phyloP scores from a whole-genome alignment of 2,113 vertebrate species.

The Pavo muticus region DNA sequence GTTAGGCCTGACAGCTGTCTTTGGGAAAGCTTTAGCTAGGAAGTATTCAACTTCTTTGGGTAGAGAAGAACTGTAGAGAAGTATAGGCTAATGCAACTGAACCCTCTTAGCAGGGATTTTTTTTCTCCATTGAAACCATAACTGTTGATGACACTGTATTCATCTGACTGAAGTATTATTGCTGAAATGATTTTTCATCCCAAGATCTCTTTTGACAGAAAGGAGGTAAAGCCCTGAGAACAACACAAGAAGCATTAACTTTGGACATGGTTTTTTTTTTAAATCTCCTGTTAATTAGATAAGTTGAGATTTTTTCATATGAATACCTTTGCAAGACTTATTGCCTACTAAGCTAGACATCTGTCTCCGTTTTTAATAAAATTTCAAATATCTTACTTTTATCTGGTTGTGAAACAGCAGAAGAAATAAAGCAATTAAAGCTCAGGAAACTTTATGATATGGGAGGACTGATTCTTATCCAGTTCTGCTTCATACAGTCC shows the following conservation, averaged over 20 bases:
- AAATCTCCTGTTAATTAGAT: not conserved
- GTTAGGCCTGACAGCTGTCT: no score
- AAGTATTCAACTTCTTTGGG: no score
- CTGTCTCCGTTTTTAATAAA: slow-evolving; percentile 7
- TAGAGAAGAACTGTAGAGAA: no score
- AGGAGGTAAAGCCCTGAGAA: not conserved
- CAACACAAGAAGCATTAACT: not conserved
- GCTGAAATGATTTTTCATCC: no score
- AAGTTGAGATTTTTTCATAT: not conserved
- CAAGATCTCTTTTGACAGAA: no score
- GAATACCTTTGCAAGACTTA: not conserved
- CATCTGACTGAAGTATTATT: no score
- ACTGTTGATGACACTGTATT: no score
- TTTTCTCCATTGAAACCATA: no score
- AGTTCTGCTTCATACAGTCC: not conserved
- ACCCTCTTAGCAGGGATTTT: no score
- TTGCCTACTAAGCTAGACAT: not conserved
- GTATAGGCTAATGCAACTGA: no score
- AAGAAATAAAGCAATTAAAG: not conserved
- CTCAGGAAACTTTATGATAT: not conserved
- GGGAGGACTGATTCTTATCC: not conserved
- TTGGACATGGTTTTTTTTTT: not conserved
- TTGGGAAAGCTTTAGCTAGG: no score
- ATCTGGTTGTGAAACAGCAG: not conserved
- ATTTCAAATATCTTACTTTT: not conserved